phyloP scores from a whole-genome alignment of 2,113 vertebrate genomes.

The chimpanzee (Pan troglodytes) region NHGRI_mPanTro3-v2.1_pri NC_072415.2:89398001-89398500 shows the following conservation, averaged over 20 bases:
- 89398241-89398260: neutral
- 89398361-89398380: neutral
- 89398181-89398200: neutral
- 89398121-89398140: neutral
- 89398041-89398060: accelerated
- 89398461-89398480: neutral
- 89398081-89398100: neutral
- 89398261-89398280: neutral
- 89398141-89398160: neutral
- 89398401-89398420: too few species aligned
- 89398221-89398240: neutral
- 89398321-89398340: too few species aligned
- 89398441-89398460: too few species aligned
- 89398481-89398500: neutral
- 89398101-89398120: neutral
- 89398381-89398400: neutral
- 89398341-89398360: neutral
- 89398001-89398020: too few species aligned
- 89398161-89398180: neutral
- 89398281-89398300: neutral
- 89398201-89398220: neutral
- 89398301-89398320: neutral
- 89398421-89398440: neutral
- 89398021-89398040: neutral
- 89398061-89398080: neutral